Percentiles rank a stretch among this genome's conserved stretches.
phyloP scores from a whole-genome alignment of 2,113 vertebrate species.

The Spea multiplicata region DNA sequence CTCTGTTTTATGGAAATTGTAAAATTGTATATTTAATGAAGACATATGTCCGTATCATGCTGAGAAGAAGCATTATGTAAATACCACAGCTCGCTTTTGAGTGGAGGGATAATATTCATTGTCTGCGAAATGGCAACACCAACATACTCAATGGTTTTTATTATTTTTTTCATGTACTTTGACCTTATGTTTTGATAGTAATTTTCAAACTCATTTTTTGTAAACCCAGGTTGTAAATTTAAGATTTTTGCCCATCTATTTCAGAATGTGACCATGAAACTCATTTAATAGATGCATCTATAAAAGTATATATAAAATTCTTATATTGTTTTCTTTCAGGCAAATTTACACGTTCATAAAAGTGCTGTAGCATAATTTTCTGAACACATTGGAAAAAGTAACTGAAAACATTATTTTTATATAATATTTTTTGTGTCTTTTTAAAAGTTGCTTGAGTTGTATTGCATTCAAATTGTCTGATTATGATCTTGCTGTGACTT shows the following conservation, averaged over 20 bases:
- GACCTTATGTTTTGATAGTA: not conserved
- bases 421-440: not conserved
- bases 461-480: not conserved
- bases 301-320: constrained; percentile 12
- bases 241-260: not conserved
- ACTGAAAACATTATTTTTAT: not conserved
- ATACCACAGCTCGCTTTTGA: constrained; percentile 2
- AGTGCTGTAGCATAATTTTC: not conserved
- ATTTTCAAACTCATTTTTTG: not conserved
- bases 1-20: constrained; percentile 8
- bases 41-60: not conserved
- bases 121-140: not conserved
- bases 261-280: constrained; percentile 1
- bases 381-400: not conserved
- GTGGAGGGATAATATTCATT: not conserved
- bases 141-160: not conserved
- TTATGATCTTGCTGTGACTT: constrained; percentile 10
- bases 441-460: not conserved
- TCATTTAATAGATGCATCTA: not conserved
- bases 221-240: constrained; percentile 10
- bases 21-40: constrained; percentile 16
- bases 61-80: constrained; percentile 5
- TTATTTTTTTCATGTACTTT: not conserved
- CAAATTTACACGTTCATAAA: not conserved
- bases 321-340: not conserved